phyloP scores from a whole-genome alignment of 2,113 vertebrate species.

The Sinocyclocheilus anophthalmus region DNA sequence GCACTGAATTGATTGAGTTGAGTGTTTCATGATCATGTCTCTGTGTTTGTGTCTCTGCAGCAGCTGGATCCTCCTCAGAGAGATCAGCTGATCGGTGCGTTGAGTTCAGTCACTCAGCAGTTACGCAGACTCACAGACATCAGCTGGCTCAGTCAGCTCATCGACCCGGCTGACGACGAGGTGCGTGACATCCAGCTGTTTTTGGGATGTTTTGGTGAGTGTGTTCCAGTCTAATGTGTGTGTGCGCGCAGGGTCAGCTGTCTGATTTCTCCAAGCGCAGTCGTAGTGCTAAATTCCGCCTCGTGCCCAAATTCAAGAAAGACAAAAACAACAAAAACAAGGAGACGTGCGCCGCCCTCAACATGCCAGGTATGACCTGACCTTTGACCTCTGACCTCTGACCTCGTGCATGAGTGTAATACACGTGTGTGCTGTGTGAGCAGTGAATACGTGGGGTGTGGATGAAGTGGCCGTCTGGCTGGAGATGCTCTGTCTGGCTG shows the following conservation, averaged over 20 bases:
- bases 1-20: no score
- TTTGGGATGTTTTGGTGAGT: no score
- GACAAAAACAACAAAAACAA: conserved; percentile 95
- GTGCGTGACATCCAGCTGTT: conserved; percentile 63
- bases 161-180: conserved; percentile 87
- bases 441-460: conserved; percentile 96
- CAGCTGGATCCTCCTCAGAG: conserved; percentile 92
- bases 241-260: conserved; percentile 49
- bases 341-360: conserved; percentile 81
- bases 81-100: conserved; percentile 83
- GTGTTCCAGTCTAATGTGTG: no score
- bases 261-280: conserved; percentile 87
- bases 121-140: conserved; percentile 84
- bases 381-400: neutral
- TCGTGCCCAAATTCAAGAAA: conserved; percentile 97
- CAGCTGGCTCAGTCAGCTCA: conserved; percentile 83
- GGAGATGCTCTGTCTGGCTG: conserved; percentile 93
- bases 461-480: conserved; percentile 97
- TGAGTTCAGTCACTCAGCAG: conserved; percentile 82
- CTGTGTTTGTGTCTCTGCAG: conserved; percentile 67
- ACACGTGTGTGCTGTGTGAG: conserved; percentile 69
- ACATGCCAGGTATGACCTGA: conserved; percentile 80
- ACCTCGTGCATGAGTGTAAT: conserved; percentile 4
- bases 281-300: conserved; percentile 91
- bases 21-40: neutral